These are phyloP conservation scores for Epinotia bilunana DNA, from an alignment of 2,888 invertebrate genomes.

Conservation along the genomic window DNA sequence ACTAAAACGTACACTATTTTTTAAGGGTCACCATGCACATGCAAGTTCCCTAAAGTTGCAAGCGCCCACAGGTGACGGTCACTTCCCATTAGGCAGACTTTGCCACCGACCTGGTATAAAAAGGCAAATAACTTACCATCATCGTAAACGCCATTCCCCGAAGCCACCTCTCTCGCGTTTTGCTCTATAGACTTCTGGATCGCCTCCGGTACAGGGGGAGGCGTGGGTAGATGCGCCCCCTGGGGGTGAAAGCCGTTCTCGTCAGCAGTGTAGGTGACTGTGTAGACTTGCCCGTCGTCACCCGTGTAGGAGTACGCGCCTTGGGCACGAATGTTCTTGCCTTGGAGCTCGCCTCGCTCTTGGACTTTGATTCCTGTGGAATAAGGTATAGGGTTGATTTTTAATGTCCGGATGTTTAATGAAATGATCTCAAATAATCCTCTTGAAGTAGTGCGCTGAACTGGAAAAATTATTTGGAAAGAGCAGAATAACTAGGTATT, in stretches of 20 bases:
- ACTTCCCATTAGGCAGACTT: too few relatives aligned
- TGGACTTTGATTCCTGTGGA: constrained; percentile 82
- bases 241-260: constrained; percentile 84
- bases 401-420: not conserved
- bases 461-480: too few relatives aligned
- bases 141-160: constrained; percentile 72
- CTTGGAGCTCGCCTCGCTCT: constrained; percentile 71
- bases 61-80: too few relatives aligned
- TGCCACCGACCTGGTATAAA: not conserved
- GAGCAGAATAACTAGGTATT: too few relatives aligned
- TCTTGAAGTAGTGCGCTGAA: too few relatives aligned
- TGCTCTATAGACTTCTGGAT: constrained; percentile 79
- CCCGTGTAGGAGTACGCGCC: constrained; percentile 85
- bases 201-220: constrained; percentile 84
- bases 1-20: too few relatives aligned
- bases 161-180: constrained; percentile 78
- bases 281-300: constrained; percentile 83
- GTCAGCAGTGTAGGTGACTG: constrained; percentile 83
- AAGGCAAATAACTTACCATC: constrained; percentile 67
- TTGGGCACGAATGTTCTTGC: constrained; percentile 68
- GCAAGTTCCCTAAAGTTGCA: too few relatives aligned
- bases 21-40: too few relatives aligned
- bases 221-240: constrained; percentile 84
- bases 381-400: not conserved
- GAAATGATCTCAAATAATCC: not conserved